Percentiles rank a stretch among this genome's conserved stretches.
These are phyloP conservation scores for Lagopus muta DNA, from an alignment of 2,113 vertebrate genomes.

Conservation along the genomic window DNA sequence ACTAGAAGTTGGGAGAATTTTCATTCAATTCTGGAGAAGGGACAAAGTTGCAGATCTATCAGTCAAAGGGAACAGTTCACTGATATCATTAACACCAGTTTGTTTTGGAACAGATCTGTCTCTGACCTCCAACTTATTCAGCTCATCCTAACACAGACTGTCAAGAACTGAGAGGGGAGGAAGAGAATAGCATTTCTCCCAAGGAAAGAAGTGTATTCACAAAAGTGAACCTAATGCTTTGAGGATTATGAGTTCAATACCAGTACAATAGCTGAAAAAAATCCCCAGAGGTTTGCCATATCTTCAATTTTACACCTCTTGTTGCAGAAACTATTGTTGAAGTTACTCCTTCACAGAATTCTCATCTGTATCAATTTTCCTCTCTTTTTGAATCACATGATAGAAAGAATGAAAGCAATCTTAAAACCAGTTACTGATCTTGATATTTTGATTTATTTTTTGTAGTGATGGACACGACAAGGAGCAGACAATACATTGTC, in stretches of 20 bases:
- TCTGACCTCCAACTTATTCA: neutral
- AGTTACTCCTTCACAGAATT: neutral
- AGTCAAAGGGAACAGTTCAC: neutral
- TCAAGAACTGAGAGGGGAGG: neutral
- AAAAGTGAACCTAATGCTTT: neutral
- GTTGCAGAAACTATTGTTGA: constrained; percentile 1
- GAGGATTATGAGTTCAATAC: neutral
- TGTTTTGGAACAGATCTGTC: neutral
- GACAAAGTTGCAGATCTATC: neutral
- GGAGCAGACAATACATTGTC: neutral
- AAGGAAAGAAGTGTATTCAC: neutral
- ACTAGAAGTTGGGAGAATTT: neutral
- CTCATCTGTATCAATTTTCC: constrained; percentile 11
- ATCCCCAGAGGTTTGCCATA: neutral
- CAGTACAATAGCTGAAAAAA: neutral
- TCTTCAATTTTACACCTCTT: neutral
- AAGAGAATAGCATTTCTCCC: neutral
- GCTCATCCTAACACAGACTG: neutral
- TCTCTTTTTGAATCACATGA: constrained; percentile 15
- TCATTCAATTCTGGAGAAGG: neutral
- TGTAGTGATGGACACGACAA: neutral
- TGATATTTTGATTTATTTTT: constrained; percentile 46
- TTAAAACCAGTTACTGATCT: constrained; percentile 31
- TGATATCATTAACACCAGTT: neutral
- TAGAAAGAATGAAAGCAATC: constrained; percentile 28